phyloP scores from a whole-genome alignment of 1,140 invertebrate species.

The Magallana gigas region DNA sequence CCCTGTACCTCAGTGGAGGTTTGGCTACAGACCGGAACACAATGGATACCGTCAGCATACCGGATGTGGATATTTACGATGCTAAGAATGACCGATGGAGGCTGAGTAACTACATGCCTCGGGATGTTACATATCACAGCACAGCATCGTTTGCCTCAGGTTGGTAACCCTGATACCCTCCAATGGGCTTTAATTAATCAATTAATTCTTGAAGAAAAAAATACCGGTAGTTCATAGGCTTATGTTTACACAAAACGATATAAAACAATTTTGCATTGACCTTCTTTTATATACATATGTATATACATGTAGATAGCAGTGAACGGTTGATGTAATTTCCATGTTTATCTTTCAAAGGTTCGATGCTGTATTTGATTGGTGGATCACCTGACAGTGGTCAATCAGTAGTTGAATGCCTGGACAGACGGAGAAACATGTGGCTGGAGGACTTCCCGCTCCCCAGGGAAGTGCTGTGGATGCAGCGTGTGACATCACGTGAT shows the following conservation, averaged over 20 bases:
- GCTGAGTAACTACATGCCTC: constrained; percentile 31
- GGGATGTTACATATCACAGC: constrained; percentile 52
- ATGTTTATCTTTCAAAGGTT: not conserved
- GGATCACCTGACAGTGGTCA: not conserved
- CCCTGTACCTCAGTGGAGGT: constrained; percentile 61
- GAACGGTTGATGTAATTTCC: not conserved
- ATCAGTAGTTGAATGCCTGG: not conserved
- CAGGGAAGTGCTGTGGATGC: not conserved
- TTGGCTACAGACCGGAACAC: constrained; percentile 21
- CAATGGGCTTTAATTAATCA: too few species aligned
- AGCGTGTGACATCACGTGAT: not conserved
- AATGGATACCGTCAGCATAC: constrained; percentile 43
- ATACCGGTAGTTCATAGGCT: not conserved
- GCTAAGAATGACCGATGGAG: constrained; percentile 49
- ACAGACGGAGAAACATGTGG: not conserved
- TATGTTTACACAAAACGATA: not conserved
- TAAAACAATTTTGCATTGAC: not conserved
- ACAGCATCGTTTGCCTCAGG: constrained; percentile 54
- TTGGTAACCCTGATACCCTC: constrained; percentile 17
- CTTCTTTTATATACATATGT: not conserved
- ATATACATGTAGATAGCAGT: not conserved
- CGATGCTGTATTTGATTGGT: not conserved
- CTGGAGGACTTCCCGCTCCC: not conserved
- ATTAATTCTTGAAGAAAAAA: not conserved
- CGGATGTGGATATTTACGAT: constrained; percentile 56